These are phyloP conservation scores for Acanthornis magna DNA, from an alignment of 2,797 vertebrate species.

Conservation along the genomic window DNA sequence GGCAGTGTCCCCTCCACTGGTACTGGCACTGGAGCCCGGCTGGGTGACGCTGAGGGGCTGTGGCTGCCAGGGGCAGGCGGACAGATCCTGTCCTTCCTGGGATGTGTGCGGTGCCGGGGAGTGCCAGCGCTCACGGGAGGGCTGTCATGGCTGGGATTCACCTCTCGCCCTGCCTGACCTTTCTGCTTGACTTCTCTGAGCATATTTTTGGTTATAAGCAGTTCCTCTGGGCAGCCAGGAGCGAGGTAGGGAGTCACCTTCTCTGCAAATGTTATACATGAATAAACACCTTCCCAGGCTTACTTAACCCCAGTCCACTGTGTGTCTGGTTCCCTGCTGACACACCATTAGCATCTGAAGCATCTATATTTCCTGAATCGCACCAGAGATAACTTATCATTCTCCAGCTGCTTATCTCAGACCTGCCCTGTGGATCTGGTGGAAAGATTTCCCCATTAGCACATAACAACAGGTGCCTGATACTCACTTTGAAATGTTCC, in stretches of 20 bases:
- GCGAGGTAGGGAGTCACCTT: slow-evolving; percentile 48
- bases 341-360: slow-evolving; percentile 58
- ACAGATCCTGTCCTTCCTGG: not conserved
- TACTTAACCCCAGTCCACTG: not conserved
- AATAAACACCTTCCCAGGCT: slow-evolving; percentile 49
- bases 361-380: slow-evolving; percentile 52
- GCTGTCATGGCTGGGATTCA: not conserved
- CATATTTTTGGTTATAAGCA: not conserved
- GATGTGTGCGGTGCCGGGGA: rapidly evolving
- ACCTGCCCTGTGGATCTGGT: slow-evolving; percentile 31
- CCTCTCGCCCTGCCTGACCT: not conserved
- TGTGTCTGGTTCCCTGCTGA: slow-evolving; percentile 49
- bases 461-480: slow-evolving; percentile 23
- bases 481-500: slow-evolving; percentile 17
- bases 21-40: rapidly evolving
- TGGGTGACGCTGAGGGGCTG: rapidly evolving
- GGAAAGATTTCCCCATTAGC: slow-evolving; percentile 39
- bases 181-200: not conserved
- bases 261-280: slow-evolving; percentile 42
- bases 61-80: rapidly evolving
- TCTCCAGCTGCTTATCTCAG: slow-evolving; percentile 58
- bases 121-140: rapidly evolving
- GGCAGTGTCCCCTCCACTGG: not conserved
- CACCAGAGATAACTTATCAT: slow-evolving; percentile 57
- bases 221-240: slow-evolving; percentile 6